phyloP scores from a whole-genome alignment of 2,797 vertebrate species.

The Gallinago nigripennis region DNA sequence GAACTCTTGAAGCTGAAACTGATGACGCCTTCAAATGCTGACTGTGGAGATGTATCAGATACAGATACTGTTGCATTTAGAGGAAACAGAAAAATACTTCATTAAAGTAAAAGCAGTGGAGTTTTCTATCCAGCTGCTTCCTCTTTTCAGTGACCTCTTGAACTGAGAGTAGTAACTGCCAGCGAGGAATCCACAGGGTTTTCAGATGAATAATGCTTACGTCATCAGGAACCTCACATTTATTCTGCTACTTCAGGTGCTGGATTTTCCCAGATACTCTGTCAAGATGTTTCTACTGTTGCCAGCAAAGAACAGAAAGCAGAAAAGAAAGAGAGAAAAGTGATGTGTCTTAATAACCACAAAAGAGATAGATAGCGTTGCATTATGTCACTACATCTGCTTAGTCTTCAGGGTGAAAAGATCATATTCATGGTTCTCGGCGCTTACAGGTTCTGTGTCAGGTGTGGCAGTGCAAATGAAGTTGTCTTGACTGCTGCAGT shows the following conservation, averaged over 20 bases:
- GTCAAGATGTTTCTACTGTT: not conserved
- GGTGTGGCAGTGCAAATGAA: not conserved
- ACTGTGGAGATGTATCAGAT: not conserved
- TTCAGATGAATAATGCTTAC: not conserved
- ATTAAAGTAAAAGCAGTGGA: not conserved
- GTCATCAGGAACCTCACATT: not conserved
- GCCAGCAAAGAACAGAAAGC: constrained; percentile 2
- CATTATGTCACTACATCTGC: not conserved
- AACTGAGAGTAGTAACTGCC: not conserved
- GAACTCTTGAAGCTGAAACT: not conserved
- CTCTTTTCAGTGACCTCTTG: not conserved
- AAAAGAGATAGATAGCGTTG: not conserved
- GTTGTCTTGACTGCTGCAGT: not conserved
- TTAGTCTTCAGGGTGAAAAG: not conserved
- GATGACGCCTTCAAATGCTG: not conserved
- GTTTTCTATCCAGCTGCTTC: not conserved
- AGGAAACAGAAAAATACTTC: not conserved
- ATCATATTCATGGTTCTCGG: not conserved
- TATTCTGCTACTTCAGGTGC: not conserved
- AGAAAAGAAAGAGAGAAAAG: not conserved
- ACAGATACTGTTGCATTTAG: not conserved
- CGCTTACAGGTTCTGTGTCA: not conserved
- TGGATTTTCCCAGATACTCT: not conserved
- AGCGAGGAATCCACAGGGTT: not conserved
- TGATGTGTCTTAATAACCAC: not conserved